phyloP scores from a whole-genome alignment of 1,140 invertebrate species.

The Lutraria rhynchaena region DNA sequence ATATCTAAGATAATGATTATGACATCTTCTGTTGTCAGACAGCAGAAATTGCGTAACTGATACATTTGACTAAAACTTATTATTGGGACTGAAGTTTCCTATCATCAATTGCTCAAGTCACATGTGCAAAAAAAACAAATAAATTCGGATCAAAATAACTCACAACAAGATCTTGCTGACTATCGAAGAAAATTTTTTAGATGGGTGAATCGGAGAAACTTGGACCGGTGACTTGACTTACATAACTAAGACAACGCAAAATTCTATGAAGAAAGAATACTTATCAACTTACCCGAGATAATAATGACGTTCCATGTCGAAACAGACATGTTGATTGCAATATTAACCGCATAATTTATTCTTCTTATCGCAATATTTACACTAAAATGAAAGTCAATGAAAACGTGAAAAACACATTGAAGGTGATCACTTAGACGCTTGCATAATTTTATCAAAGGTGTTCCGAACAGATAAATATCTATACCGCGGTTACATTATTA shows the following conservation, averaged over 20 bases:
- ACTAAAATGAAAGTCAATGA: background rate
- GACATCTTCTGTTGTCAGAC: too few species aligned
- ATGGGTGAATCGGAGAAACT: background rate
- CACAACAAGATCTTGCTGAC: background rate
- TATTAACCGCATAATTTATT: background rate
- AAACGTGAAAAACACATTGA: background rate
- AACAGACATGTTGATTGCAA: constrained; percentile 9
- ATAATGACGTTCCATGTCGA: constrained; percentile 3
- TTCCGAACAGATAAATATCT: too few species aligned
- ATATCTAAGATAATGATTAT: too few species aligned
- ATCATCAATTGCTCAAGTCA: too few species aligned
- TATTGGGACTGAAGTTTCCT: too few species aligned
- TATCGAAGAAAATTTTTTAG: background rate
- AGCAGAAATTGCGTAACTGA: too few species aligned
- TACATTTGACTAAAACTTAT: too few species aligned
- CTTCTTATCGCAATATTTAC: background rate
- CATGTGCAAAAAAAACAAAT: background rate
- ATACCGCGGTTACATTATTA: too few species aligned
- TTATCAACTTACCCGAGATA: constrained; percentile 1
- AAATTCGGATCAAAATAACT: background rate
- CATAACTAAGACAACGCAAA: background rate
- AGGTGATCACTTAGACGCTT: constrained; percentile 23
- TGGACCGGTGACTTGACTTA: too few species aligned
- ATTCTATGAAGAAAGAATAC: background rate
- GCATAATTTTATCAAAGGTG: too few species aligned